Base-by-base conservation (phyloP, 1,140 invertebrate genomes). In the Nasonia vitripennis region DNA sequence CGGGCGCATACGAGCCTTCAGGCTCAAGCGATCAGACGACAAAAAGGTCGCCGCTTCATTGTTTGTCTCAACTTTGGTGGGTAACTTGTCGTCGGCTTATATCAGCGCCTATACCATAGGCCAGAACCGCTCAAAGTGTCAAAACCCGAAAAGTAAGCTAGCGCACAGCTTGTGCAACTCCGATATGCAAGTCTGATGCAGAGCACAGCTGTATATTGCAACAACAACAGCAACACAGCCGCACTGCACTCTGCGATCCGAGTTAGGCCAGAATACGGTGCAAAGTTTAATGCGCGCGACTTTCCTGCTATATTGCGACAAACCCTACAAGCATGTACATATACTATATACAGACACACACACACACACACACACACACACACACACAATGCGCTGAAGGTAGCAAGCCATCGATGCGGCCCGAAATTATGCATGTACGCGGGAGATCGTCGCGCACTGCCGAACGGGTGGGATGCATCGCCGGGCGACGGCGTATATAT, bases 371-470 rank as follows among this genome's bases (percentile, higher is more conserved):
- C n/a, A n/a, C 27, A 27, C 27, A 27, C 17, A 55, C 2, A 14
- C 2, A 14, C 45, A 9, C 45, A 48, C 12, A 12, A 2, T 10
- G 45, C 45, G 45, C 12, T 12, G 45, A 0, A 48, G 17, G 41
- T 41, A 23, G 12, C 10, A 34, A 55, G 27, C 14, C 55, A 34
- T 23, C 51, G 41, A 34, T 27, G 73, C 51, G 55, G 73, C n/a
- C n/a, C 7, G 67, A 74, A 62, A 79, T 78, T 78, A 78, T 78
- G 68, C 41, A 79, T 37, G 78, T 45, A 37, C 27, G 41, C 12
- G 41, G 23, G 75, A 78, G 77, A 80, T 84, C 83, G 68, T 80
- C 67, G 68, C 75, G 67, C 67, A 71, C 41, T 71, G 55, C 17
- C 77, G 48, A 37, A 10, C 23, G 45, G 77, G 23, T 23, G 48